A percentile compares a stretch with the other conserved stretches of the same genome.
Evolutionary conservation across 2,113 vertebrate genomes (phyloP).

Genomic region (Ciconia maguari): DNA sequence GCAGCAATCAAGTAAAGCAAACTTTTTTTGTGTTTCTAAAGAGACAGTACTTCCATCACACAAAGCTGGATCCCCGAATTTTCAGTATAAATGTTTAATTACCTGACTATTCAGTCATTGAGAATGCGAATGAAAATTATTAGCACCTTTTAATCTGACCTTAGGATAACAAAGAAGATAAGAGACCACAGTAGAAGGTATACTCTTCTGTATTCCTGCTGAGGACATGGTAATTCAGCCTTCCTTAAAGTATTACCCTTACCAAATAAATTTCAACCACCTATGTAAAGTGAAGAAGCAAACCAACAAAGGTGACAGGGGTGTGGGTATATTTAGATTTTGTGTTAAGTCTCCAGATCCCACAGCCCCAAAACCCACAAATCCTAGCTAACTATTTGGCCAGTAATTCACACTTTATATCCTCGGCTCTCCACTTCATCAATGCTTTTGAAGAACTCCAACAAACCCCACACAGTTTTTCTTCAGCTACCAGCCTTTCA

Average conservation of each 20-base stretch:
- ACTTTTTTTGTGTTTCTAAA: neutral
- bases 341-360: neutral
- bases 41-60: neutral
- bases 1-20: slow-evolving; percentile 24
- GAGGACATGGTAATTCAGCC: neutral
- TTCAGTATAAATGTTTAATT: neutral
- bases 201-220: neutral
- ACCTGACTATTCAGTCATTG: neutral
- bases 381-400: neutral
- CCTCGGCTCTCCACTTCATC: neutral
- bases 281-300: neutral
- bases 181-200: neutral
- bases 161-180: neutral
- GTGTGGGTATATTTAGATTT: neutral
- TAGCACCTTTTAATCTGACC: neutral
- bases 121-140: neutral
- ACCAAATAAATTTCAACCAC: neutral
- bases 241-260: neutral
- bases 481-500: neutral
- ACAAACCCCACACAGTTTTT: neutral
- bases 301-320: neutral
- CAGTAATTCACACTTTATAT: neutral
- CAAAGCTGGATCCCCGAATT: neutral
- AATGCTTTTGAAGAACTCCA: neutral
- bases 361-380: neutral